These are phyloP conservation scores for Lithophane leautieri DNA, from an alignment of 2,888 invertebrate genomes.

Conservation along the genomic window DNA sequence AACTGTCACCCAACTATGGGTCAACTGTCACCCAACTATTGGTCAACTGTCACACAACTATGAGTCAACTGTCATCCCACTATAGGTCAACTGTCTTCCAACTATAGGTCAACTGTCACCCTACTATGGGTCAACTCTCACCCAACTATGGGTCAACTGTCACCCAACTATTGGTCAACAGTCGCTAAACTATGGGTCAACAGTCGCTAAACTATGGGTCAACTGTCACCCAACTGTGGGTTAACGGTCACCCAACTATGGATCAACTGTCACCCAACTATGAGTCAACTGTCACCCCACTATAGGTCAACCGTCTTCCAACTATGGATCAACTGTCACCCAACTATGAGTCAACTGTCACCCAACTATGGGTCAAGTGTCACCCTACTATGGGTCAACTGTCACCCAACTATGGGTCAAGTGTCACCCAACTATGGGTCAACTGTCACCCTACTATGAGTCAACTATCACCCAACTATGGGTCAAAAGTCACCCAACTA, in stretches of 20 bases:
- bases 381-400: too few relatives aligned
- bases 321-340: neutral
- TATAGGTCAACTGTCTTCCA: neutral
- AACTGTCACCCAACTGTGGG: too few relatives aligned
- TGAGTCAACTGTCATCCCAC: neutral
- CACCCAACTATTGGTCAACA: neutral
- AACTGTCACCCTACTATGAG: too few relatives aligned
- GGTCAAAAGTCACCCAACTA: too few relatives aligned
- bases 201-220: neutral
- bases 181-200: neutral
- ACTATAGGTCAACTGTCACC: neutral
- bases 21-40: neutral
- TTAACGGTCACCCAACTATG: neutral
- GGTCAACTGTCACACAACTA: neutral
- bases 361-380: too few relatives aligned
- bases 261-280: neutral
- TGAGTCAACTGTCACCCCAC: neutral
- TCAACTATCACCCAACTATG: too few relatives aligned
- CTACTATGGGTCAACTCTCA: neutral
- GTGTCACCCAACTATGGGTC: too few relatives aligned
- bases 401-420: too few relatives aligned
- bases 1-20: neutral
- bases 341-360: too few relatives aligned
- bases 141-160: neutral
- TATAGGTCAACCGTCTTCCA: neutral